Evolutionary conservation across 2,888 invertebrate genomes (phyloP), one percentile per base, ranked within the genome.

Genomic region (Epinotia brunnichana): DNA sequence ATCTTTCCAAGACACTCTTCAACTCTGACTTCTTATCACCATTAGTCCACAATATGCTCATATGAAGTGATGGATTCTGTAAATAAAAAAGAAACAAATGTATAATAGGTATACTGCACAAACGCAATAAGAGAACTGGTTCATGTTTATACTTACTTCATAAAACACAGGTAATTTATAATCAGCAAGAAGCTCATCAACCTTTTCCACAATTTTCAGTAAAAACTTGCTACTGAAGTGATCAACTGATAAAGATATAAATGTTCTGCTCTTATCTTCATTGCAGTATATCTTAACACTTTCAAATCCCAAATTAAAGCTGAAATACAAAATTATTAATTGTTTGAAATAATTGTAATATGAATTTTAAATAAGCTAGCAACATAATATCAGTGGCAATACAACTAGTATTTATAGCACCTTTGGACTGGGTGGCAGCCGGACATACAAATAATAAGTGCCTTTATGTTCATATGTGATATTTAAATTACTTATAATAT

Each of bases 261-360:
- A 98, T 1, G 98, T 97, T 77, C 98, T 95, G 3, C 97, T 96
- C 73, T 94, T 94, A 78, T 98, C 97, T 80, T 97, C 98, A 87
- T 98, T 98, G 75, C 95, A 95, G 82, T 97, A 98, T 21, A 97
- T 91, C 80, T 95, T 94, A 7, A 97, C 84, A 67, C 92, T 90
- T 75, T 94, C 92, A 80, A 96, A 94, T 66, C 94, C 89, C 70
- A 96, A 80, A 21, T 92, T 80, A 90, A 96, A 95, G 78, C 95
- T 95, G 81, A 59, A 90, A 90, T 75, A 54, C 66, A 69, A 29
- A 77, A 76, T 67, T 7, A 48, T 48, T 0, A 48, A n/a, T 48
- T 48, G 4, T 15, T 44, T 15, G 15, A 15, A 15, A 15, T 4
- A 7, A 29, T 29, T 29, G 29, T 29, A 29, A 29, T 29, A 5